Evolutionary conservation across 2,113 vertebrate genomes (phyloP), one percentile per base, ranked within the genome.

Genomic region (Melanostigma gelatinosum): DNA sequence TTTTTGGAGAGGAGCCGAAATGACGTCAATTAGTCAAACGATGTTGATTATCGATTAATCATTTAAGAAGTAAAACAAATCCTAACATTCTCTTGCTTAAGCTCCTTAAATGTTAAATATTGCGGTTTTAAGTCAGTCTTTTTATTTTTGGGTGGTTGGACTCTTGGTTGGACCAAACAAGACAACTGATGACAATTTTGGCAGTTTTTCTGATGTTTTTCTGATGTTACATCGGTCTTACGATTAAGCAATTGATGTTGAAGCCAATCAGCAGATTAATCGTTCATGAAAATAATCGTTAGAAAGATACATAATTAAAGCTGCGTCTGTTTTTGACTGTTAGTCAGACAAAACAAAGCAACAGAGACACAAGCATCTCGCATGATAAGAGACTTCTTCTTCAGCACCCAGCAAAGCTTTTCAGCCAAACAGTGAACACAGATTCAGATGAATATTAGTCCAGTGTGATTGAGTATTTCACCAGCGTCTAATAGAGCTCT

Each of bases 361-460:
- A 71, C 24, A 36, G 10, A 60, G 38, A 12, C 8, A 34, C 2
- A 44, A 55, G 48, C 52, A 32, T 6, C 44, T 42, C 32, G 11
- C 11, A 32, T 67, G 24, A 52, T 8, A 52, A n/a, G 50, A 52
- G 20, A 52, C 50, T 22, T 52, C 20, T 58, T 29, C 29, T 58
- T 58, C 38, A 48, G n/a, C 40, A 50, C 40, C 16, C 1, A 22
- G 27, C n/a, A 54, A 72, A 72, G 27, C 67, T 32, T 66, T 69
- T 81, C 22, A 54, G 46, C 34, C 20, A 44, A 54, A 29, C 0
- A 6, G 22, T 15, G 27, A 42, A 67, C 42, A 54, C 32, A 52
- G 1, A 40, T n/a, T 75, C 40, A 34, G 18, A 66, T 61, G 32
- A 66, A 42, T 77, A 52, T 65, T 34, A 58, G 13, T 66, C n/a